phyloP scores from a whole-genome alignment of 2,888 invertebrate genomes.

The Chirona hameri region DNA sequence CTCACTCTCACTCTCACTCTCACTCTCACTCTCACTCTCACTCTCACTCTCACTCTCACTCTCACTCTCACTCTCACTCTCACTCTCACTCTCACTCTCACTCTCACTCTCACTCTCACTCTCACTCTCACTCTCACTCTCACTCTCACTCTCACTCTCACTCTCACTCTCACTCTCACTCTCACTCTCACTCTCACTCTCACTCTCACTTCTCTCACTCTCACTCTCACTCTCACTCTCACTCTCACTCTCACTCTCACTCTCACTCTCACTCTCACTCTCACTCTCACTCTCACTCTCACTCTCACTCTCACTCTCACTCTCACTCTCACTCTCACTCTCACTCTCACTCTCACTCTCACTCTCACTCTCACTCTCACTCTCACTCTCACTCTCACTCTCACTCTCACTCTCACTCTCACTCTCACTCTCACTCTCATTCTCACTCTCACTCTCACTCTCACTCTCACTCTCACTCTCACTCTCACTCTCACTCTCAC shows the following conservation, averaged over 20 bases:
- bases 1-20: constrained; percentile 1
- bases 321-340: background rate
- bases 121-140: no score
- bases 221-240: background rate
- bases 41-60: constrained; percentile 22
- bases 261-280: background rate
- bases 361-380: background rate
- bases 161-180: background rate
- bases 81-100: no score
- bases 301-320: background rate
- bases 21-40: background rate
- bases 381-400: background rate
- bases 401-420: background rate
- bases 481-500: background rate
- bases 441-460: background rate
- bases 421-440: background rate
- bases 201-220: background rate
- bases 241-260: background rate
- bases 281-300: background rate
- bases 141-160: background rate
- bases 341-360: background rate
- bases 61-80: no score
- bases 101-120: no score
- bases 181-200: constrained; percentile 9
- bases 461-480: background rate